Evolutionary conservation across 1,140 invertebrate species (phyloP).

Genomic region (Ceratoteleas bidentatus): DNA sequence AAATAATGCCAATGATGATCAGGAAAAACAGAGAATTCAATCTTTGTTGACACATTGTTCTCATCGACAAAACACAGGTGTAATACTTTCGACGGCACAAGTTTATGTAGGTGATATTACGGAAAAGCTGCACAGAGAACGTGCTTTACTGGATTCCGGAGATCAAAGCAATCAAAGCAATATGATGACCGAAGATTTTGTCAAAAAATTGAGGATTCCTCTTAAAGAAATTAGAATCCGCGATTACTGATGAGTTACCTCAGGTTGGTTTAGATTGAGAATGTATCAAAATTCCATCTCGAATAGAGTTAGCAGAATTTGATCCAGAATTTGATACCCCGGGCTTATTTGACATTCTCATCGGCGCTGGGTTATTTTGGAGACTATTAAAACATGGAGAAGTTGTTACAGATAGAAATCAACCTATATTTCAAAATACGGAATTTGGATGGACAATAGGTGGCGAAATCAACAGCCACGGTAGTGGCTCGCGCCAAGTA

Average conservation of each 20-base stretch:
- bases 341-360: constrained; percentile 68
- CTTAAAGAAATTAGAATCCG: neutral
- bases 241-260: constrained; percentile 8
- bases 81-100: too few relatives aligned
- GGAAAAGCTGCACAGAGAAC: too few relatives aligned
- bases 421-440: constrained; percentile 44
- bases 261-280: constrained; percentile 1
- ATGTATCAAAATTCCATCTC: constrained; percentile 15
- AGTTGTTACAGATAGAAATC: constrained; percentile 14
- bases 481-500: too few relatives aligned
- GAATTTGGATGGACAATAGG: constrained; percentile 49
- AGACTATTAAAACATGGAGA: constrained; percentile 65
- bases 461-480: constrained; percentile 11
- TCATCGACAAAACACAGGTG: too few relatives aligned
- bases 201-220: neutral
- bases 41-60: too few relatives aligned
- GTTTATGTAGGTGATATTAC: neutral
- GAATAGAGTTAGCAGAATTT: constrained; percentile 66
- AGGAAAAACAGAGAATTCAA: too few relatives aligned
- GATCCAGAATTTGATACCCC: constrained; percentile 72
- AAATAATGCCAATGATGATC: too few relatives aligned
- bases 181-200: constrained; percentile 15
- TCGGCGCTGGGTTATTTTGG: constrained; percentile 72
- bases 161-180: too few relatives aligned
- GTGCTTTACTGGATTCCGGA: too few relatives aligned